Base-by-base conservation (phyloP, 2,888 invertebrate genomes). In the Himalopsyche tibetana region DNA sequence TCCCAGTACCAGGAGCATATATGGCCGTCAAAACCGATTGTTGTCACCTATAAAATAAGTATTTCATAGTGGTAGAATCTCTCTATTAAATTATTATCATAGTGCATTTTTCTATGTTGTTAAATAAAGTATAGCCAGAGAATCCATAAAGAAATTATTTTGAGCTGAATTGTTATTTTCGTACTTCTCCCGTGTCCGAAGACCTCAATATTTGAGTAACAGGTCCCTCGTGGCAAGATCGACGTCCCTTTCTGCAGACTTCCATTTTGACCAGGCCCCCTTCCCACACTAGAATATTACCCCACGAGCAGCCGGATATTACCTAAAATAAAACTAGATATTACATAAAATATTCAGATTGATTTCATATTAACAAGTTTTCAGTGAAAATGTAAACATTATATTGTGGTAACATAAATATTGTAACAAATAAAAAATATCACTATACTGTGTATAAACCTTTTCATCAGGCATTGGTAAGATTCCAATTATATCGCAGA, bases 231-330 rank as follows among this genome's bases (percentile, higher is more conserved):
- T 98, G 98, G 90, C 98, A 98, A 0, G 94, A 92, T 90, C 95
- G 95, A 38, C 95, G 93, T 82, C 95, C 95, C 88, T 95, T 95
- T 87, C 95, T 94, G 11, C 95, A 95, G 0, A 98, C 95, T 93
- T 98, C 97, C 55, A 97, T 92, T 91, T 97, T 97, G 15, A 98
- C 98, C 0, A 97, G 92, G 0, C 97, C 97, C 80, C 95, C 97
- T 90, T 98, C 97, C 98, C 98, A 98, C 0, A 98, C 93, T 69
- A 98, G 92, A 90, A 98, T 95, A 91, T 98, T 98, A 0, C 98
- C 98, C 98, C 98, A 98, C 89, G 96, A 96, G 89, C 96, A 96
- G 0, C 98, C 97, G 0, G 98, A 97, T 63, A 98, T 92, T 0
- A 97, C 95, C 96, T 96, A 89, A 38, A 88, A 89, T 63, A 19